phyloP scores from a whole-genome alignment of 2,797 vertebrate genomes.

The Muraenolepis orangiensis region DNA sequence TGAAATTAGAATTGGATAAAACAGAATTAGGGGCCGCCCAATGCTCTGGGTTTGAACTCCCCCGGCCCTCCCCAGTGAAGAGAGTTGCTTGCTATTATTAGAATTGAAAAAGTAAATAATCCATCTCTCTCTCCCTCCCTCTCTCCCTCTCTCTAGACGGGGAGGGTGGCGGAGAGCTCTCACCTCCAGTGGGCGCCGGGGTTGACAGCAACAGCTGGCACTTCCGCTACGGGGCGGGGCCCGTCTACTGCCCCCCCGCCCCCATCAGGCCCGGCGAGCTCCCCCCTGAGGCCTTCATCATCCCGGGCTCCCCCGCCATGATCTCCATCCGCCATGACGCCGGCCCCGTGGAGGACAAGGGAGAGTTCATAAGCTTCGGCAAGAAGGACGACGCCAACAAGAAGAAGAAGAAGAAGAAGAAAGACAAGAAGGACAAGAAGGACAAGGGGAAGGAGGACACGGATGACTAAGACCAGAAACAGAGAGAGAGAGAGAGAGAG shows the following conservation, averaged over 20 bases:
- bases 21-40: not conserved
- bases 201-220: slow-evolving; percentile 99
- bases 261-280: slow-evolving; percentile 93
- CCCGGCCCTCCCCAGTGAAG: no score
- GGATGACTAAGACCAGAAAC: slow-evolving; percentile 78
- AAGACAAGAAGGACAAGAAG: slow-evolving; percentile 97
- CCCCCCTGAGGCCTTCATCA: slow-evolving; percentile 98
- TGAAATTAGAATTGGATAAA: not conserved
- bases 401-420: slow-evolving; percentile 99
- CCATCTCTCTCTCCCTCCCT: not conserved
- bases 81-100: not conserved
- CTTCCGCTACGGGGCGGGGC: slow-evolving; percentile 92
- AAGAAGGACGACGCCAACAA: slow-evolving; percentile 99
- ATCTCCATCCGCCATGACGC: slow-evolving; percentile 96
- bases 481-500: not conserved
- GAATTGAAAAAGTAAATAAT: slow-evolving; percentile 1
- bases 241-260: slow-evolving; percentile 78
- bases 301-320: slow-evolving; percentile 97
- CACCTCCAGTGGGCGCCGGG: slow-evolving; percentile 94
- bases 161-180: slow-evolving; percentile 91
- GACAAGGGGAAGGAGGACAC: slow-evolving; percentile 87
- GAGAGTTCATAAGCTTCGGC: slow-evolving; percentile 99
- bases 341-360: slow-evolving; percentile 89
- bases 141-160: slow-evolving; percentile 74
- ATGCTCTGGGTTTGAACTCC: not conserved